Percentiles rank a stretch among this genome's conserved stretches.
These are phyloP conservation scores for Acropora yongei DNA, from an alignment of 64 coral and sea anemone species.

Conservation along the genomic window DNA sequence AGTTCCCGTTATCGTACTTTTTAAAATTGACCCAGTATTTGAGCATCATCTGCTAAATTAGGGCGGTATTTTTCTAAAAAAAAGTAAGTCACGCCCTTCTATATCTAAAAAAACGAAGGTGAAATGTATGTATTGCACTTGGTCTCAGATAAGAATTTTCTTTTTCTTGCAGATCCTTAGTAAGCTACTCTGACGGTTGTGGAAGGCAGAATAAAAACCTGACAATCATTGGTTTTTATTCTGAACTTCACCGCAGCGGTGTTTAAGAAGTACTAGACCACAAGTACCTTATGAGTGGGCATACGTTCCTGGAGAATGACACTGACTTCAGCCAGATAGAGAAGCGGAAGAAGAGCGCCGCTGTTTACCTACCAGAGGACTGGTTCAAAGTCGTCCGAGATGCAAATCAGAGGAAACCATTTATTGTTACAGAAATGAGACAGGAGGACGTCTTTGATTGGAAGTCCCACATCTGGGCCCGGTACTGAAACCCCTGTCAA, in stretches of 20 bases:
- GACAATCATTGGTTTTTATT: no score
- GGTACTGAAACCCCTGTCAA: not conserved
- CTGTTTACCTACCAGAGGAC: constrained; percentile 17
- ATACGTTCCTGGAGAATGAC: constrained; percentile 59
- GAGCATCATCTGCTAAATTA: not conserved
- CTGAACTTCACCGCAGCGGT: no score
- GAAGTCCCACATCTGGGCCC: not conserved
- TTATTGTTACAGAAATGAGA: not conserved
- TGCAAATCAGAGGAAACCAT: constrained; percentile 19
- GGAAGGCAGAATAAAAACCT: constrained; percentile 32
- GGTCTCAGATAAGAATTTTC: not conserved
- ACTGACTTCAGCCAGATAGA: constrained; percentile 52
- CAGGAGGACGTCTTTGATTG: not conserved
- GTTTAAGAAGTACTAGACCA: constrained; percentile 42
- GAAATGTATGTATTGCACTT: no score
- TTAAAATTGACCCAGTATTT: not conserved
- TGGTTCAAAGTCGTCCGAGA: constrained; percentile 28
- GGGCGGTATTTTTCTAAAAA: no score
- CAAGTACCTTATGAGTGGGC: constrained; percentile 19
- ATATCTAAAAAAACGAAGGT: no score
- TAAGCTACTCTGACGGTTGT: constrained; percentile 54
- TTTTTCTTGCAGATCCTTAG: constrained; percentile 19
- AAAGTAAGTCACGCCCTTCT: no score
- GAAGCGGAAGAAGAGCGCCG: not conserved
- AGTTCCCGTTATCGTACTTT: not conserved